These are phyloP conservation scores for Oreotrochilus melanogaster DNA, from an alignment of 2,113 vertebrate genomes.

Conservation along the genomic window DNA sequence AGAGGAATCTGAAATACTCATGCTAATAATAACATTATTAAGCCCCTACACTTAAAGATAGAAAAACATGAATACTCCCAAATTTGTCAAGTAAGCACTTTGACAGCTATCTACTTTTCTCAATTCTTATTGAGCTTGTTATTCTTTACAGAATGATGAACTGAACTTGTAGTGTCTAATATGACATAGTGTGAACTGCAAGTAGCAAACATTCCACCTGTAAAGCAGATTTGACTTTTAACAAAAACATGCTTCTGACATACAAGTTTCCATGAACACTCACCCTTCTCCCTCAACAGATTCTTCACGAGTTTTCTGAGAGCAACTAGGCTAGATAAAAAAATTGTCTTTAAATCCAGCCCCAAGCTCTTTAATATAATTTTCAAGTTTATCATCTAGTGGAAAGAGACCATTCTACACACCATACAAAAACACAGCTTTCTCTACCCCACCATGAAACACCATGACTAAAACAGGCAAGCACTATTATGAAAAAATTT, in stretches of 20 bases:
- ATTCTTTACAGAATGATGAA: not conserved
- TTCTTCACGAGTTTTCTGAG: not conserved
- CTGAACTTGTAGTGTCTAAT: not conserved
- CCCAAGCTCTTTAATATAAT: not conserved
- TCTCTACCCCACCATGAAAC: not conserved
- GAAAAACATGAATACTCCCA: not conserved
- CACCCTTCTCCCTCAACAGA: not conserved
- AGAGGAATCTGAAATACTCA: not conserved
- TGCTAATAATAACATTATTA: not conserved
- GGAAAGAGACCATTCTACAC: not conserved
- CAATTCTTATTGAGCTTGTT: not conserved
- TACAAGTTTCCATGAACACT: fast-evolving
- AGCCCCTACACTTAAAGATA: not conserved
- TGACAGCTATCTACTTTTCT: not conserved
- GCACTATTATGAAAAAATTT: not conserved
- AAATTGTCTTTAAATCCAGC: not conserved
- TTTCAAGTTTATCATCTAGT: not conserved
- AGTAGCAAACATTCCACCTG: not conserved
- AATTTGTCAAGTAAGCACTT: not conserved
- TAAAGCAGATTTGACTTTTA: not conserved
- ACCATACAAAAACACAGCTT: not conserved
- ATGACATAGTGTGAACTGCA: not conserved
- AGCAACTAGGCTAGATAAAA: not conserved
- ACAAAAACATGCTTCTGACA: not conserved
- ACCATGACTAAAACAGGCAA: not conserved